phyloP scores from a whole-genome alignment of 2,888 invertebrate species.

The Pristionchus entomophagus region DNA sequence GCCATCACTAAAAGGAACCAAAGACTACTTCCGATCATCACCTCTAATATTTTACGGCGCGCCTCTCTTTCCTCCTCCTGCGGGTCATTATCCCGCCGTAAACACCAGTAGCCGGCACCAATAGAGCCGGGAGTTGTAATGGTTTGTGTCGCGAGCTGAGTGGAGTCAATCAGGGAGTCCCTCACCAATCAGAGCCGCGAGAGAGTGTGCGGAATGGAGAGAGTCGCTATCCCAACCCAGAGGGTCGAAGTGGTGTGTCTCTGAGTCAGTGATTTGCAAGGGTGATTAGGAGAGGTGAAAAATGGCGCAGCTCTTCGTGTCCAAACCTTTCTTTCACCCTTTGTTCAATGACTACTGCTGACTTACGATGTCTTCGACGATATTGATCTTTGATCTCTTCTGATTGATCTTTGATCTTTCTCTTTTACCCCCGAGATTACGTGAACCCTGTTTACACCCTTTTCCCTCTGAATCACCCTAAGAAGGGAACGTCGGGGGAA shows the following conservation, averaged over 20 bases:
- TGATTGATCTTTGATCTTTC: background rate
- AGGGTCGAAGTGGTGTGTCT: background rate
- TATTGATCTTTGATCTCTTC: background rate
- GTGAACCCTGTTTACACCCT: background rate
- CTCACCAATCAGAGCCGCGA: too few relatives aligned
- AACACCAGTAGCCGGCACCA: background rate
- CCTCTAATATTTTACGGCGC: background rate
- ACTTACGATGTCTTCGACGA: background rate
- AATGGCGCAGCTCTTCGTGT: background rate
- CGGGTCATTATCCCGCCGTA: conserved; percentile 2
- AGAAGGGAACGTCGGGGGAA: too few relatives aligned
- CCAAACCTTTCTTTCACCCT: background rate
- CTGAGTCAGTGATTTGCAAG: conserved; percentile 19
- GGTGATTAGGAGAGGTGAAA: conserved; percentile 16
- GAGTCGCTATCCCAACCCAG: too few relatives aligned
- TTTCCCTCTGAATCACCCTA: background rate
- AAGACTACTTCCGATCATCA: too few relatives aligned
- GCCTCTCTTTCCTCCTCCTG: background rate
- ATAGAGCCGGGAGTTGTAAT: conserved; percentile 8
- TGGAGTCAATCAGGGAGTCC: too few relatives aligned
- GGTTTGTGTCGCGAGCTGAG: background rate
- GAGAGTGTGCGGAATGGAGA: too few relatives aligned
- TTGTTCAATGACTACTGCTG: too few relatives aligned
- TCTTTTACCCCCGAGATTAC: background rate
- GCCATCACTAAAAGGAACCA: too few relatives aligned